A percentile compares a stretch with the other conserved stretches of the same genome.
Conservation (phyloP, 2,113 vertebrate genomes). For the Dasypus novemcinctus region DNA sequence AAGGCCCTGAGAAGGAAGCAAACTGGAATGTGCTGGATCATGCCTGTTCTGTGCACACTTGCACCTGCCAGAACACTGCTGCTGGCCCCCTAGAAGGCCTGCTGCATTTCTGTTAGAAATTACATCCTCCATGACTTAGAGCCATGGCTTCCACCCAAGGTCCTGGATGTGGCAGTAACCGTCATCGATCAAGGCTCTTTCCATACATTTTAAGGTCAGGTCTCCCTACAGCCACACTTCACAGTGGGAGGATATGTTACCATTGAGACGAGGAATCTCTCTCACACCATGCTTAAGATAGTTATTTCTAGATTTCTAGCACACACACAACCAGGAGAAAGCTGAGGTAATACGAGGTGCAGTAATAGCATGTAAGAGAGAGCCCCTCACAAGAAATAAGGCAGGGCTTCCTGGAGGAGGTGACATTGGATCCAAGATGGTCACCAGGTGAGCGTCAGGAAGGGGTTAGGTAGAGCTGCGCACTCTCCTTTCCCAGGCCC, state of each 20-base stretch:
- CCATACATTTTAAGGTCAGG: not conserved
- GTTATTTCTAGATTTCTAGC: not conserved
- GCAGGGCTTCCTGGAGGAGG: not conserved
- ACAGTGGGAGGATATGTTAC: not conserved
- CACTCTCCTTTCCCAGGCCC: not conserved
- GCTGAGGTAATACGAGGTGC: not conserved
- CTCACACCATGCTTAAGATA: not conserved
- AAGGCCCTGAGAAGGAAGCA: not conserved
- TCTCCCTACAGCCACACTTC: not conserved
- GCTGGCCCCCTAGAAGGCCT: too few species aligned
- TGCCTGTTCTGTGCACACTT: not conserved
- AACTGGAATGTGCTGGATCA: rapidly evolving
- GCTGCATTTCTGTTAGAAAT: not conserved
- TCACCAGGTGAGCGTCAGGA: not conserved
- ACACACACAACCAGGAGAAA: not conserved
- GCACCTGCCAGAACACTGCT: not conserved
- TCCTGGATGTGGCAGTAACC: not conserved
- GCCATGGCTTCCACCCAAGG: not conserved
- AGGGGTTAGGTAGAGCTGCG: not conserved
- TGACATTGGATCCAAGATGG: not conserved
- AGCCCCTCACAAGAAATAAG: not conserved
- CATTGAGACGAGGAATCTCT: not conserved
- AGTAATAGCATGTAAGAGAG: not conserved
- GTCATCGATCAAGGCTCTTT: not conserved
- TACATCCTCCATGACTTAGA: not conserved